Conservation (phyloP, 2,888 invertebrate genomes). For the Epiblema foenella region DNA sequence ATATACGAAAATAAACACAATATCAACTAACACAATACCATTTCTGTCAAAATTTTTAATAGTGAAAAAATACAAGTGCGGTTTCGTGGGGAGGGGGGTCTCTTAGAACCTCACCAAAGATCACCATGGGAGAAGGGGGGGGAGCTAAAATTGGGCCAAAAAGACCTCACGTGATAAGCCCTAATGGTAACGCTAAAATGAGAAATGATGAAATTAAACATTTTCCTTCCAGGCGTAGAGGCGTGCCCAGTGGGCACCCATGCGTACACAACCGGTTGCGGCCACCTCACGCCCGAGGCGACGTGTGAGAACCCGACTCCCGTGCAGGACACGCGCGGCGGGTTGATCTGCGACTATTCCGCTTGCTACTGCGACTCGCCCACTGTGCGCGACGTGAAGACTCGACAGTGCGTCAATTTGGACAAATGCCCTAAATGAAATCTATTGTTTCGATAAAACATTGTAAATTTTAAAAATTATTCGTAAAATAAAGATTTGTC, state of each 20-base stretch:
- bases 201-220: background rate
- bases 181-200: background rate
- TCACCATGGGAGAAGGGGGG: too few species aligned
- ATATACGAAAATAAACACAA: too few species aligned
- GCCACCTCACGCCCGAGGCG: constrained; percentile 56
- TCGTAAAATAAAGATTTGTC: too few species aligned
- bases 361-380: constrained; percentile 64
- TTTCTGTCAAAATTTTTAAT: too few species aligned
- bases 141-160: too few species aligned
- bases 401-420: constrained; percentile 57
- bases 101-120: too few species aligned
- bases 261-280: constrained; percentile 56
- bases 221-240: constrained; percentile 48
- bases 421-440: constrained; percentile 59
- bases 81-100: too few species aligned
- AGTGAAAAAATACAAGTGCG: too few species aligned
- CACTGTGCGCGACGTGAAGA: constrained; percentile 59
- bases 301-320: constrained; percentile 56
- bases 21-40: too few species aligned
- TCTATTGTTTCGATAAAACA: too few species aligned
- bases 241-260: constrained; percentile 59
- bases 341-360: constrained; percentile 57
- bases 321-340: constrained; percentile 39
- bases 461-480: too few species aligned
- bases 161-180: too few species aligned